These are phyloP conservation scores for Merluccius polli DNA, from an alignment of 2,797 vertebrate genomes.

Conservation along the genomic window DNA sequence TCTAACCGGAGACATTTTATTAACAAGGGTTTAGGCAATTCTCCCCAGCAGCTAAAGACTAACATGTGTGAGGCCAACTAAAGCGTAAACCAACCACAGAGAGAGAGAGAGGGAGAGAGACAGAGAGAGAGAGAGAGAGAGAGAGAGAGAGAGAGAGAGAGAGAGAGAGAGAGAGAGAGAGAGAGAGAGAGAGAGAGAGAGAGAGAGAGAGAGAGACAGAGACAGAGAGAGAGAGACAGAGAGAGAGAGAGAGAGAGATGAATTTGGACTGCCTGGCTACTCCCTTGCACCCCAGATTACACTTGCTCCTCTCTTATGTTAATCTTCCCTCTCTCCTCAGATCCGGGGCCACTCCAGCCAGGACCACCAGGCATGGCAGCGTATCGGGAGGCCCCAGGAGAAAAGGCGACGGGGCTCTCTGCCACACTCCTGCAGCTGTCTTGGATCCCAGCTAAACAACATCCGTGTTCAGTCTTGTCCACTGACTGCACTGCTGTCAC, in stretches of 20 bases:
- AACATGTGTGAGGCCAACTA: background rate
- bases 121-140: background rate
- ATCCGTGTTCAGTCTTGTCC: background rate
- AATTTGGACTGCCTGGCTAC: slow-evolving; percentile 56
- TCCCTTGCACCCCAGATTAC: slow-evolving; percentile 39
- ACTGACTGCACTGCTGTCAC: background rate
- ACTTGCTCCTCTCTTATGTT: slow-evolving; percentile 33
- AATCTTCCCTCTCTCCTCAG: slow-evolving; percentile 14
- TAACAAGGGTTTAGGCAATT: background rate
- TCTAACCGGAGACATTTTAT: background rate
- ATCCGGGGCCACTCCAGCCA: slow-evolving; percentile 52
- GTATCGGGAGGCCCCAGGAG: slow-evolving; percentile 58
- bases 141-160: background rate
- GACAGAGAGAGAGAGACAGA: slow-evolving; percentile 18
- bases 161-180: background rate
- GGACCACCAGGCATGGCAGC: slow-evolving; percentile 57
- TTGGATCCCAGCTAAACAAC: slow-evolving; percentile 33
- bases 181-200: slow-evolving; percentile 63
- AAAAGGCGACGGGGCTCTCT: slow-evolving; percentile 23
- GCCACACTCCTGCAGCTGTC: slow-evolving; percentile 67
- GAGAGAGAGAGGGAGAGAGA: slow-evolving; percentile 54
- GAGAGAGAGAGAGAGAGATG: slow-evolving; percentile 41
- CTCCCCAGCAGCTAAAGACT: background rate
- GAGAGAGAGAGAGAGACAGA: slow-evolving; percentile 50
- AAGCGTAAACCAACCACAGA: background rate